Evolutionary conservation across 2,888 invertebrate genomes (phyloP), one percentile per base, ranked within the genome.

Genomic region (Protophormia terraenovae): DNA sequence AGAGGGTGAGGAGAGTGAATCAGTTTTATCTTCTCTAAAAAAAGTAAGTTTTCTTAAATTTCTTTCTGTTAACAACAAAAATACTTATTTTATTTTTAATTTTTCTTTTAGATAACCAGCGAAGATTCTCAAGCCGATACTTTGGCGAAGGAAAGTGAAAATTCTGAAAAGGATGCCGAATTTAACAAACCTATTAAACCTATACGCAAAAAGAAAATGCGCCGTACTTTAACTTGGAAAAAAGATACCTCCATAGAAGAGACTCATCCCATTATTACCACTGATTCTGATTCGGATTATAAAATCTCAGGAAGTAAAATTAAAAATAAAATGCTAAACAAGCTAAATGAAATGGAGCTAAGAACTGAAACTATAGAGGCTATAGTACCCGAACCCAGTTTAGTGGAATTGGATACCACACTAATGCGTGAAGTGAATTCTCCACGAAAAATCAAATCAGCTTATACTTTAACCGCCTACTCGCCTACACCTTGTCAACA

Each of bases 171-270:
- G 3, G 53, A 66, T n/a, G 14, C 29, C 5, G 41, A 45, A 0
- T n/a, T 53, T 2, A 12, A 0, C n/a, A 38, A 29, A 32, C 69
- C 60, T 50, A 0, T 50, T 6, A 89, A 90, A 2, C 90, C 89
- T 10, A 88, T 88, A n/a, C 91, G 92, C 6, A 91, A 89, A 86
- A 92, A 90, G 90, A 91, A 91, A 79, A 86, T 90, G 84, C 90
- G 90, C 3, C 91, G 91, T 38, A 89, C 88, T 0, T 84, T 91
- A 10, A 88, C 89, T 16, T 91, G 90, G 90, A 91, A 90, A 75
- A 91, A 91, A 58, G 90, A 91, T n/a, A 88, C 86, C 22, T 89
- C 89, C 0, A 88, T 89, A 64, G 88, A 89, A 7, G 91, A 91
- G 55, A 87, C 87, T 88, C 24, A 47, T 45, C 8, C 16, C 3